Evolutionary conservation across 2,797 vertebrate genomes (phyloP).

Genomic region (Echiichthys vipera): DNA sequence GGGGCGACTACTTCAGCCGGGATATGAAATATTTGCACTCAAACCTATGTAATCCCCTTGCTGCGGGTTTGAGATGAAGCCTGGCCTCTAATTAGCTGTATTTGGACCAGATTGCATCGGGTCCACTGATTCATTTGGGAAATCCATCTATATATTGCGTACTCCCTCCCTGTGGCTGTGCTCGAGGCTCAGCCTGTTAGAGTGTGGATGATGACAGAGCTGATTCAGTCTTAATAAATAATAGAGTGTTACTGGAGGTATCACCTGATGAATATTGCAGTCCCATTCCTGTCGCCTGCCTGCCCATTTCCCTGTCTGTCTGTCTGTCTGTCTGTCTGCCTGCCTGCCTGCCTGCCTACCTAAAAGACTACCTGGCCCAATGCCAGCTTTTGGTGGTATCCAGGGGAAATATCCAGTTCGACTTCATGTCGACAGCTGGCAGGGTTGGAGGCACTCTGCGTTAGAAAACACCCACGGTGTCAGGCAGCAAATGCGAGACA

Average conservation of each 20-base stretch:
- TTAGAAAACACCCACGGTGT: slow-evolving; percentile 65
- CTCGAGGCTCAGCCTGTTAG: slow-evolving; percentile 70
- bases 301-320: slow-evolving; percentile 24
- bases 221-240: slow-evolving; percentile 80
- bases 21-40: slow-evolving; percentile 65
- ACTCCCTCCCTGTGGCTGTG: slow-evolving; percentile 60
- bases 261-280: slow-evolving; percentile 79
- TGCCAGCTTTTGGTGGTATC: slow-evolving; percentile 43
- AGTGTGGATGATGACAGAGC: slow-evolving; percentile 75
- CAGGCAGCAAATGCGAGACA: slow-evolving; percentile 62
- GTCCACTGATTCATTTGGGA: slow-evolving; percentile 71
- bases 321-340: slow-evolving; percentile 31
- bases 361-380: slow-evolving; percentile 44
- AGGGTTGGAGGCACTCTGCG: slow-evolving; percentile 57
- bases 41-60: slow-evolving; percentile 53
- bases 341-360: slow-evolving; percentile 30
- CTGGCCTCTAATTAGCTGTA: slow-evolving; percentile 67
- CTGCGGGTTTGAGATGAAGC: slow-evolving; percentile 58
- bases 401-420: slow-evolving; percentile 61
- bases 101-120: slow-evolving; percentile 64
- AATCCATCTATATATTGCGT: slow-evolving; percentile 67
- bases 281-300: slow-evolving; percentile 49
- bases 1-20: slow-evolving; percentile 42
- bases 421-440: slow-evolving; percentile 66
- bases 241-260: slow-evolving; percentile 76